phyloP scores from a whole-genome alignment of 2,888 invertebrate genomes.

The Teinopalpus imperialis region DNA sequence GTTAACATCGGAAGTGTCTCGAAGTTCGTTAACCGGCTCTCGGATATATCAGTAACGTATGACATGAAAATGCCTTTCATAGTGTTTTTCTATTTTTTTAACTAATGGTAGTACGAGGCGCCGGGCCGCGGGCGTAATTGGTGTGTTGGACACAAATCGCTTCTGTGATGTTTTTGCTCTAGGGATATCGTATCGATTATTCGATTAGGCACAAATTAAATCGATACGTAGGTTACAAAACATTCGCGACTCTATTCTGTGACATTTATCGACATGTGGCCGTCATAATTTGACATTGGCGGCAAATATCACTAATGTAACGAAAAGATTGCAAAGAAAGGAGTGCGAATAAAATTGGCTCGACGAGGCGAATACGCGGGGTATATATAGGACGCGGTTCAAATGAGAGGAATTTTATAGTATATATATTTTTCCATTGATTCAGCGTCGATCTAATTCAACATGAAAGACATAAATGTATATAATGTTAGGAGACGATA shows the following conservation, averaged over 20 bases:
- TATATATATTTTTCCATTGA: slow-evolving; percentile 69
- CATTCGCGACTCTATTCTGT: slow-evolving; percentile 4
- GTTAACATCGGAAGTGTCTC: slow-evolving; percentile 68
- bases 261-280: slow-evolving; percentile 15
- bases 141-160: slow-evolving; percentile 66
- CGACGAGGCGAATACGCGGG: slow-evolving; percentile 36
- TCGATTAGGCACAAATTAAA: slow-evolving; percentile 44
- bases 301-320: not conserved
- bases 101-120: slow-evolving; percentile 49
- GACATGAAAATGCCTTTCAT: slow-evolving; percentile 64
- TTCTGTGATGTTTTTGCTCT: slow-evolving; percentile 74
- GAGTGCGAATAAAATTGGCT: not conserved
- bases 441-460: slow-evolving; percentile 58
- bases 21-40: slow-evolving; percentile 52
- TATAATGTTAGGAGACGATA: slow-evolving; percentile 65
- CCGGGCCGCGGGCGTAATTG: slow-evolving; percentile 45
- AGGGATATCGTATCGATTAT: slow-evolving; percentile 48
- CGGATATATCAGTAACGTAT: slow-evolving; percentile 53
- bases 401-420: slow-evolving; percentile 55
- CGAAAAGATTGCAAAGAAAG: too few species aligned
- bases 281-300: not conserved
- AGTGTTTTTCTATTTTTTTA: slow-evolving; percentile 78
- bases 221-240: slow-evolving; percentile 33
- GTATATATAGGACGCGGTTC: slow-evolving; percentile 34
- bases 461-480: slow-evolving; percentile 65